Conservation (phyloP, 2,113 vertebrate species). For the Lagopus leucura region DNA sequence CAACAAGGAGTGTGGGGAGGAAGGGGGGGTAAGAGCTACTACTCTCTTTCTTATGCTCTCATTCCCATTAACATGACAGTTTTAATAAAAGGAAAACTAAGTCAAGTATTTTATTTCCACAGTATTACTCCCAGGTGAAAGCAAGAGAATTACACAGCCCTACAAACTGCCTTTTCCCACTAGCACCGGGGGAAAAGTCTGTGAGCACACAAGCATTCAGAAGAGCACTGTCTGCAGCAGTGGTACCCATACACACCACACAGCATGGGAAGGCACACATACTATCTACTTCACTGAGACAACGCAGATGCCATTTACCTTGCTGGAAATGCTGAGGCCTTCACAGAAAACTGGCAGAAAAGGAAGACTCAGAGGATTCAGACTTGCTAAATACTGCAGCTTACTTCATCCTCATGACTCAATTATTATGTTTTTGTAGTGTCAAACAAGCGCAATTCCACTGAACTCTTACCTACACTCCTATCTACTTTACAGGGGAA, state of each 20-base stretch:
- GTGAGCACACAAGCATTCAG: fast-evolving
- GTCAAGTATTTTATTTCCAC: background rate
- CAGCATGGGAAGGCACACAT: background rate
- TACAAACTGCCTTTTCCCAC: background rate
- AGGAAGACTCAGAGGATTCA: background rate
- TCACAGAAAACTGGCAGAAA: background rate
- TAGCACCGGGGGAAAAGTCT: background rate
- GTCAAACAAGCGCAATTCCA: background rate
- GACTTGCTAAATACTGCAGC: background rate
- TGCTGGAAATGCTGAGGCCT: background rate
- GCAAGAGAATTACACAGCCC: background rate
- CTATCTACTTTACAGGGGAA: background rate
- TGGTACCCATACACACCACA: fast-evolving
- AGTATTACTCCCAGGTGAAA: background rate
- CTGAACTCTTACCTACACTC: background rate
- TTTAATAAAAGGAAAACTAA: background rate
- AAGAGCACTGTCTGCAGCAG: background rate
- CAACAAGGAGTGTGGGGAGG: too few relatives aligned
- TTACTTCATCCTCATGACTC: background rate
- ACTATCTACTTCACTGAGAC: background rate
- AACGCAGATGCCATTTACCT: background rate
- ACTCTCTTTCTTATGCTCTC: background rate
- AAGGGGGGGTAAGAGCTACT: background rate
- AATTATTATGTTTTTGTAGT: fast-evolving
- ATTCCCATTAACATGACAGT: background rate